Percentiles rank a stretch among this genome's conserved stretches.
phyloP scores from a whole-genome alignment of 2,797 vertebrate genomes.

The Apodemus agrarius region DNA sequence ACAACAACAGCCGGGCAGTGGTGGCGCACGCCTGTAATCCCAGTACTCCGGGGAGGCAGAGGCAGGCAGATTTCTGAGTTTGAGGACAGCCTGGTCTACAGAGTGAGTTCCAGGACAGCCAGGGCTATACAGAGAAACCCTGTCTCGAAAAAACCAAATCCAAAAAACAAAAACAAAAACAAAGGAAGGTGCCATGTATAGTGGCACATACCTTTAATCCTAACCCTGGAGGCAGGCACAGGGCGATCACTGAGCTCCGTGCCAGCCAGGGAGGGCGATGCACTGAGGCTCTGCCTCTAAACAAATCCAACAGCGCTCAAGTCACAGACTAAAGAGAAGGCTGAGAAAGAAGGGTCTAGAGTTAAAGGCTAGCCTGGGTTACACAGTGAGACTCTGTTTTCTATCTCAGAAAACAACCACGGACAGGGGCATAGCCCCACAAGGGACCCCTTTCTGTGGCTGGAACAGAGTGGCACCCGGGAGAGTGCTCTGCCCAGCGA shows the following conservation, averaged over 20 bases:
- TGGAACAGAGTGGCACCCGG: background rate
- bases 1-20: too few relatives aligned
- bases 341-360: background rate
- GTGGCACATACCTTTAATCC: background rate
- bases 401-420: background rate
- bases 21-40: background rate
- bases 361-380: background rate
- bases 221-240: background rate
- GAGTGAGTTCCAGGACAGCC: too few relatives aligned
- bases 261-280: too few relatives aligned
- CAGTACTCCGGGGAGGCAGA: background rate
- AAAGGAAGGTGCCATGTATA: background rate
- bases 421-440: background rate
- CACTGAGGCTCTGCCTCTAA: background rate
- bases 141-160: too few relatives aligned
- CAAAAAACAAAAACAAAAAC: background rate
- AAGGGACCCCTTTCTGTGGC: background rate
- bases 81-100: too few relatives aligned
- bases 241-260: background rate
- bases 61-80: too few relatives aligned
- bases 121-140: too few relatives aligned
- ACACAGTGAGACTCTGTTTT: background rate
- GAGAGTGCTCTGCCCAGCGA: background rate
- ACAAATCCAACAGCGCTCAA: background rate
- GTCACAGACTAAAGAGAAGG: background rate